Evolutionary conservation across 2,113 vertebrate genomes (phyloP), one percentile per base, ranked within the genome.

Genomic region (Gallinago jamesoni): DNA sequence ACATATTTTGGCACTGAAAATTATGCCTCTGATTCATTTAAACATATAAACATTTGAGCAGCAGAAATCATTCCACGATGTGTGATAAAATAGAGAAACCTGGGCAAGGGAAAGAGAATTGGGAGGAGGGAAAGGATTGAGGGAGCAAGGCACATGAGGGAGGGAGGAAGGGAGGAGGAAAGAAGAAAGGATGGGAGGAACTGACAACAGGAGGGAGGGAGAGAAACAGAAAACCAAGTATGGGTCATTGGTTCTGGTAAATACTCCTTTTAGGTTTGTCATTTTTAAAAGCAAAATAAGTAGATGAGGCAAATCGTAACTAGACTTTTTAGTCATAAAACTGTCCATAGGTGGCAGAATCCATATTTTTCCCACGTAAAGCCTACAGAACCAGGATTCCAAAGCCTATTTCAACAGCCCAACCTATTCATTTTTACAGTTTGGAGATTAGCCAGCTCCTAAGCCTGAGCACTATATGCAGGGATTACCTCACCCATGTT

Each of bases 401-500:
- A 55, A 90, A 80, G 25, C 9, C 43, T 77, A 23, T 88, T 83
- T 84, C 52, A 62, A 43, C 14, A 74, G 47, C 5, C 8, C 35
- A 84, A 47, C 11, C 10, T 93, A 67, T 67, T 76, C 1, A 28
- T 89, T 88, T 94, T 93, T 80, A 89, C 47, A 66, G n/a, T 83
- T 39, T 89, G 93, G 82, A 94, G 48, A 69, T 94, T 47, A 92
- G 85, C 68, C 85, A 93, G 12, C 59, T 80, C 11, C 37, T 35
- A 63, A 80, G 6, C 70, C 14, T 52, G 59, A 84, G 24, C 47
- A 64, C 52, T 90, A 16, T 45, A 41, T 83, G 70, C 31, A 79
- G 28, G 53, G 66, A 91, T 96, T 96, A 97, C 91, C 75, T 97
- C 95, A 95, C 30, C 31, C 57, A 12, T 39, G 33, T 52, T 91